Evolutionary conservation across 2,113 vertebrate species (phyloP).

Genomic region (Ardeotis arabs): DNA sequence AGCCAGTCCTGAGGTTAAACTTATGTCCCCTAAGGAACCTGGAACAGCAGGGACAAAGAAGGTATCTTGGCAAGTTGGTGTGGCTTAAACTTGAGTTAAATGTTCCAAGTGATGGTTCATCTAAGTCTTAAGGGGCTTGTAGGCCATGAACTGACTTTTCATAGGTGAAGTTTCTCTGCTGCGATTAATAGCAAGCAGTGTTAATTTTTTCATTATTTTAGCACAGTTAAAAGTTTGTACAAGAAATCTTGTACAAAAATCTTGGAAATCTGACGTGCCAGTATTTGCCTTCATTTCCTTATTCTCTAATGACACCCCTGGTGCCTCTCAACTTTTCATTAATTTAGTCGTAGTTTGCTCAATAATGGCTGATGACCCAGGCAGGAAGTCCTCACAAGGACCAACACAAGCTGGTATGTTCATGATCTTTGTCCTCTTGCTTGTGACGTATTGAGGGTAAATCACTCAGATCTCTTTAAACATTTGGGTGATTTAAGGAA

Average conservation of each 20-base stretch:
- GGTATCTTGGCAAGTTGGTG: not conserved
- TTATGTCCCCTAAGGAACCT: rapidly evolving
- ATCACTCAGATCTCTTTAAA: not conserved
- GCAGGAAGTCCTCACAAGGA: not conserved
- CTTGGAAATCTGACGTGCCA: not conserved
- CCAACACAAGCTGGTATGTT: rapidly evolving
- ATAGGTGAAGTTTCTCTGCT: not conserved
- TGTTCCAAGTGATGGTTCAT: rapidly evolving
- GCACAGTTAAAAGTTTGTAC: not conserved
- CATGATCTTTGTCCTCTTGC: not conserved
- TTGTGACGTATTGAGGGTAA: not conserved
- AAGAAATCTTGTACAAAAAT: not conserved
- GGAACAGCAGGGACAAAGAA: not conserved
- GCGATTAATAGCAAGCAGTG: not conserved
- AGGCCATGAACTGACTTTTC: not conserved
- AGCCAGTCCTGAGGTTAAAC: not conserved
- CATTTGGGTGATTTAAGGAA: not conserved
- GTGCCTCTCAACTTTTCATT: not conserved
- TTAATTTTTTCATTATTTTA: not conserved
- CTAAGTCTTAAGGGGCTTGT: not conserved
- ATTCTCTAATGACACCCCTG: not conserved
- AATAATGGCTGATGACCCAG: not conserved
- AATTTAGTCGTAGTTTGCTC: not conserved
- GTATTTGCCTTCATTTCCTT: not conserved
- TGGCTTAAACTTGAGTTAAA: not conserved